These are phyloP conservation scores for Malurus melanocephalus DNA, from an alignment of 2,113 vertebrate genomes.

Conservation along the genomic window DNA sequence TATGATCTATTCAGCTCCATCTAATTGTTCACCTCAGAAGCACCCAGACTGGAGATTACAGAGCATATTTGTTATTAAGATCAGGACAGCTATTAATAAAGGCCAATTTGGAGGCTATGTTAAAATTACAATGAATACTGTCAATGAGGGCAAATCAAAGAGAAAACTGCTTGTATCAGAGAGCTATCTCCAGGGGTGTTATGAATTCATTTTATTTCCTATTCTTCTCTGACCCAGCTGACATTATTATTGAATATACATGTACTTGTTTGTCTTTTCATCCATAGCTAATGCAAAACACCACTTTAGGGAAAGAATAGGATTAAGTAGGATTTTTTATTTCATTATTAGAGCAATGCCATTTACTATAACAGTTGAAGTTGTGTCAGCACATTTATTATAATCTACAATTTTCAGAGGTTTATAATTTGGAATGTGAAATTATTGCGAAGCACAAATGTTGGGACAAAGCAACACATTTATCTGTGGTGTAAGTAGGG, in stretches of 20 bases:
- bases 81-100: slow-evolving; percentile 43
- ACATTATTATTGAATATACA: slow-evolving; percentile 71
- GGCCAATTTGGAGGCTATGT: neutral
- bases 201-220: slow-evolving; percentile 59
- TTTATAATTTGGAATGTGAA: slow-evolving; percentile 55
- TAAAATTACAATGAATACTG: slow-evolving; percentile 30
- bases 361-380: slow-evolving; percentile 36
- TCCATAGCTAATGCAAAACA: slow-evolving; percentile 66
- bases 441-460: slow-evolving; percentile 1
- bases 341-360: slow-evolving; percentile 63
- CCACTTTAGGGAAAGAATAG: slow-evolving; percentile 53
- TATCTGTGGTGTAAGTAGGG: slow-evolving; percentile 45
- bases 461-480: slow-evolving; percentile 19
- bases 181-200: slow-evolving; percentile 51
- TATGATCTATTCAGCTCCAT: neutral
- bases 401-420: slow-evolving; percentile 52
- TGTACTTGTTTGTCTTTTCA: slow-evolving; percentile 69
- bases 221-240: slow-evolving; percentile 61
- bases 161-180: slow-evolving; percentile 31
- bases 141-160: slow-evolving; percentile 44
- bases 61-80: neutral
- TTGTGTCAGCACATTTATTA: slow-evolving; percentile 53
- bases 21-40: neutral
- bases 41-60: neutral
- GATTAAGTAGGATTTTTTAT: slow-evolving; percentile 64